These are phyloP conservation scores for Peromyscus attwateri DNA, from an alignment of 2,797 vertebrate genomes.

Conservation along the genomic window DNA sequence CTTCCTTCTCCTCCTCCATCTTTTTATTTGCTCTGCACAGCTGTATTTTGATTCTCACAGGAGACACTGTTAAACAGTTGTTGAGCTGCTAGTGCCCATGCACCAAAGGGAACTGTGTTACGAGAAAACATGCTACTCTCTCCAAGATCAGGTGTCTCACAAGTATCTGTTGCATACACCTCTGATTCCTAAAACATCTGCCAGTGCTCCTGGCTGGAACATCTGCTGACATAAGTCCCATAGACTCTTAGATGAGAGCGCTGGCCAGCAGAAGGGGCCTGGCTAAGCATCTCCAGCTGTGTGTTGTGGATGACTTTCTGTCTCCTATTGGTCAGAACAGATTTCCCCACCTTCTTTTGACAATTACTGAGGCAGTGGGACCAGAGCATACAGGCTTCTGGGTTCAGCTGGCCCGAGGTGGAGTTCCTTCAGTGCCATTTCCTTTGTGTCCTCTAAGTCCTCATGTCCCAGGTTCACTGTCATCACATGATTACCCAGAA, in stretches of 20 bases:
- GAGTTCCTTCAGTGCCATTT: neutral
- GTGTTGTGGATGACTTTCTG: neutral
- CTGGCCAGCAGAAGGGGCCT: neutral
- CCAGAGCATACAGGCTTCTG: neutral
- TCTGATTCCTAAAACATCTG: neutral
- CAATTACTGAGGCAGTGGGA: neutral
- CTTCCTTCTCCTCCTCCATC: neutral
- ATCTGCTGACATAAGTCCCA: neutral
- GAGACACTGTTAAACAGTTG: neutral
- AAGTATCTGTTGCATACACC: neutral
- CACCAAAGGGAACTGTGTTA: slow-evolving; percentile 7
- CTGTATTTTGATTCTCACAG: neutral
- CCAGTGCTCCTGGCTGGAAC: neutral
- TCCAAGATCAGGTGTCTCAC: neutral
- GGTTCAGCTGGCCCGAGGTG: neutral
- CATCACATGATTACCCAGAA: neutral
- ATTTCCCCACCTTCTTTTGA: neutral
- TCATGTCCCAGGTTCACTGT: neutral
- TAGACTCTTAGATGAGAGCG: neutral
- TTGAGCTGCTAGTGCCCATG: neutral
- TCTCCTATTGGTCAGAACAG: neutral
- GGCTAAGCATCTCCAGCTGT: neutral
- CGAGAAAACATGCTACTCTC: neutral
- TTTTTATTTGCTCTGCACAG: neutral
- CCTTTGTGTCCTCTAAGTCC: neutral